phyloP scores from a whole-genome alignment of 2,113 vertebrate genomes.

The Actinemys pallida region DNA sequence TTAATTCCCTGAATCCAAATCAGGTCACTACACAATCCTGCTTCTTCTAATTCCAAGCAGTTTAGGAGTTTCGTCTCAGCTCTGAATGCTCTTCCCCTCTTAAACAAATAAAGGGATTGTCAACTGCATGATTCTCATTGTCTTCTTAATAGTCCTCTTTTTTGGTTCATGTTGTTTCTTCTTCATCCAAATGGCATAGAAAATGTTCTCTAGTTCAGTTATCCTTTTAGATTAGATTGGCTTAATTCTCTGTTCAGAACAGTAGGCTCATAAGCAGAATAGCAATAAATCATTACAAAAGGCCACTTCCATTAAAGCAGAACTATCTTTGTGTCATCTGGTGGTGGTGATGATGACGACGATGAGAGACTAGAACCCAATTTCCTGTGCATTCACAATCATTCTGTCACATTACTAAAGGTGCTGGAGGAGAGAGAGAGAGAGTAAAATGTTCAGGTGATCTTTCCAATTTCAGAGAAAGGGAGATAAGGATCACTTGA shows the following conservation, averaged over 20 bases:
- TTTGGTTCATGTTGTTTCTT: not conserved
- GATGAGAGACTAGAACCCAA: conserved; percentile 1
- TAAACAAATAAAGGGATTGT: not conserved
- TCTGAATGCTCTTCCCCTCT: not conserved
- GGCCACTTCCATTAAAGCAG: not conserved
- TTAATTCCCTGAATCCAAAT: not conserved
- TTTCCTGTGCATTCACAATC: not conserved
- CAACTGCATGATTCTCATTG: not conserved
- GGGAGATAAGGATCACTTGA: not conserved
- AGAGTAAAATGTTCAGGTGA: not conserved
- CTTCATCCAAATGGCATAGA: not conserved
- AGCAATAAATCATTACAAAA: conserved; percentile 25
- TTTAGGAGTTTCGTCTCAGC: not conserved
- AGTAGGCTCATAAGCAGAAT: not conserved
- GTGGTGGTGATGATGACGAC: not conserved
- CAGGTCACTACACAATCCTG: fast-evolving
- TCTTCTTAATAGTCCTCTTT: not conserved
- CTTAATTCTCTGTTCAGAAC: not conserved
- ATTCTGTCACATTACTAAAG: not conserved
- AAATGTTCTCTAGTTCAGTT: not conserved
- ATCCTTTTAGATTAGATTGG: not conserved
- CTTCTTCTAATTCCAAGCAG: not conserved
- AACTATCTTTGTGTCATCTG: conserved; percentile 8
- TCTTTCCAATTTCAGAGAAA: not conserved
- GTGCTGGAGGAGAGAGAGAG: not conserved